Percentiles rank a stretch among this genome's conserved stretches.
Evolutionary conservation across 2,113 vertebrate genomes (phyloP).

Genomic region (Archocentrus centrarchus): DNA sequence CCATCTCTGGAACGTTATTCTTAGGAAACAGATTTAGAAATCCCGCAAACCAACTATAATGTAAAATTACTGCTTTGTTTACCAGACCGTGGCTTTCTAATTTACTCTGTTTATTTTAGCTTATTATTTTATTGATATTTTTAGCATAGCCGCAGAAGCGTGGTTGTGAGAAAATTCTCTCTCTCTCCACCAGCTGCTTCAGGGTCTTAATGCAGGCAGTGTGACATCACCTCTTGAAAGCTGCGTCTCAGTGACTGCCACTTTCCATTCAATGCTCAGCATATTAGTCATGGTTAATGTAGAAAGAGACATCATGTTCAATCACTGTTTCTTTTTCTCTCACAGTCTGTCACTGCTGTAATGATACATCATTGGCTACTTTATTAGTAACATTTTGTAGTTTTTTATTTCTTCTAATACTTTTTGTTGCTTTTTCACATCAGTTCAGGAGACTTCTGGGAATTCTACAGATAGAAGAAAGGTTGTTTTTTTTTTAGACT

Average conservation of each 20-base stretch:
- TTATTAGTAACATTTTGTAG: neutral
- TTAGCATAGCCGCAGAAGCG: neutral
- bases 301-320: neutral
- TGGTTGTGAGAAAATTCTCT: neutral
- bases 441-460: neutral
- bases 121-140: conserved; percentile 9
- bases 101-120: neutral
- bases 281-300: neutral
- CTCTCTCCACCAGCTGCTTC: neutral
- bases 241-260: neutral
- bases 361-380: neutral
- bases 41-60: neutral
- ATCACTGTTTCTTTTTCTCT: neutral
- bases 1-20: too few relatives aligned
- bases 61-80: neutral
- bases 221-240: neutral
- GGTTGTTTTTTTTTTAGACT: neutral
- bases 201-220: neutral
- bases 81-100: neutral
- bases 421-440: neutral
- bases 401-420: neutral
- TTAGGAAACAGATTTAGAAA: too few relatives aligned
- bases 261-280: neutral
- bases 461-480: neutral
- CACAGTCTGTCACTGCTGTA: neutral